A percentile compares a stretch with the other conserved stretches of the same genome.
Conservation (phyloP, 2,888 invertebrate species). For the Physocephala rufipes region DNA sequence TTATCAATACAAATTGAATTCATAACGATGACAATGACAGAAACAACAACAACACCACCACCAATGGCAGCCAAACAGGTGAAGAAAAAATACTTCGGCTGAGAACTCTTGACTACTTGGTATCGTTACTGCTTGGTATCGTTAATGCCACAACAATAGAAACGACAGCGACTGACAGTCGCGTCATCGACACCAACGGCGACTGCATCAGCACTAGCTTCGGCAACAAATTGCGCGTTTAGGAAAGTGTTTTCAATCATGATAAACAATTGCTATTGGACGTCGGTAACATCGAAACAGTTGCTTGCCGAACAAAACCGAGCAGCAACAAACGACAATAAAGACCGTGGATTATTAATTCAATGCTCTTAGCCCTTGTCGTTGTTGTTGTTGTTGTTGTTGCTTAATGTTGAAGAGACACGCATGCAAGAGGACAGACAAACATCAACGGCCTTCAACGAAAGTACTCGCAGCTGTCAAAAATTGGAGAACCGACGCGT, state of each 20-base stretch:
- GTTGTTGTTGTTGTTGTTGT: too few relatives aligned
- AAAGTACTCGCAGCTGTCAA: not conserved
- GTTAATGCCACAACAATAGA: not conserved
- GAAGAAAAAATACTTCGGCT: conserved; percentile 3
- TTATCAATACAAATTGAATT: not conserved
- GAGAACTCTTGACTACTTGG: conserved; percentile 25
- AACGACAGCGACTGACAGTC: too few relatives aligned
- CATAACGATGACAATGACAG: not conserved
- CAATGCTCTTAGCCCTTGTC: too few relatives aligned
- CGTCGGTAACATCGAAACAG: not conserved
- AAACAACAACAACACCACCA: conserved; percentile 3
- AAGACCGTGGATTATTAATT: not conserved
- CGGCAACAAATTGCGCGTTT: not conserved
- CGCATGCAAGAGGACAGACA: too few relatives aligned
- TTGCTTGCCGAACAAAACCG: too few relatives aligned
- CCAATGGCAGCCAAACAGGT: too few relatives aligned
- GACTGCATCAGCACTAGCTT: too few relatives aligned
- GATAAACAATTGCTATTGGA: not conserved
- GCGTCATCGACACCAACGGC: too few relatives aligned
- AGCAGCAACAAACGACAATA: not conserved
- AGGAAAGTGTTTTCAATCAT: not conserved
- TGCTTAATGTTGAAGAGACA: too few relatives aligned
- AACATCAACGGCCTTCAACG: not conserved
- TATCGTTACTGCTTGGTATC: not conserved
- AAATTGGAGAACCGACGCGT: not conserved